These are phyloP conservation scores for Diabrotica balteata DNA, from an alignment of 2,888 invertebrate species.

Conservation along the genomic window DNA sequence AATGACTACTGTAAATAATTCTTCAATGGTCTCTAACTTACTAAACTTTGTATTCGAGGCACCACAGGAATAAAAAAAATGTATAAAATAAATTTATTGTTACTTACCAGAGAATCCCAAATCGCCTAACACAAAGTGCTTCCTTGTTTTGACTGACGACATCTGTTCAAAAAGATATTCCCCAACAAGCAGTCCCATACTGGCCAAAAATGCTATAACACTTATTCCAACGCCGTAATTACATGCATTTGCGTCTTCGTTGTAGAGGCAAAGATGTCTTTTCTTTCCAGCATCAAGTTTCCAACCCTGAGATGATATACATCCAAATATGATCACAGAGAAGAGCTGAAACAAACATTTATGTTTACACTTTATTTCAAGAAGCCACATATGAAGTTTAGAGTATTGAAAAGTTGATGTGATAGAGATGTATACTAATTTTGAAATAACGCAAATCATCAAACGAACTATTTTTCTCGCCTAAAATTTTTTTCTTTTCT, in stretches of 20 bases:
- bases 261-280: conserved; percentile 82
- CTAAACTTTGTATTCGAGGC: no score
- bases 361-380: no score
- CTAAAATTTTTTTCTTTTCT: no score
- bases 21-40: no score
- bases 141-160: conserved; percentile 97
- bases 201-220: conserved; percentile 90
- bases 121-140: conserved; percentile 93
- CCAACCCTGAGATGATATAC: conserved; percentile 95
- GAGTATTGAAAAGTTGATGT: no score
- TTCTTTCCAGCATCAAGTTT: conserved; percentile 63
- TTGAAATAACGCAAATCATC: no score
- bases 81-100: no score
- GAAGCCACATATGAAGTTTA: no score
- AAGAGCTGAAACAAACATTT: conserved; percentile 77
- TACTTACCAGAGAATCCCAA: conserved; percentile 85
- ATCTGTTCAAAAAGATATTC: conserved; percentile 97
- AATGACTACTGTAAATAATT: no score
- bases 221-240: conserved; percentile 94
- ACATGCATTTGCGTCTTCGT: conserved; percentile 88
- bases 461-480: no score
- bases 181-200: conserved; percentile 85
- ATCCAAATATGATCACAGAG: conserved; percentile 93
- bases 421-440: no score
- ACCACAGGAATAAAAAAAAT: no score